Evolutionary conservation across 2,888 invertebrate species (phyloP), one percentile per base, ranked within the genome.

Genomic region (Scrobipalpa atriplicella): DNA sequence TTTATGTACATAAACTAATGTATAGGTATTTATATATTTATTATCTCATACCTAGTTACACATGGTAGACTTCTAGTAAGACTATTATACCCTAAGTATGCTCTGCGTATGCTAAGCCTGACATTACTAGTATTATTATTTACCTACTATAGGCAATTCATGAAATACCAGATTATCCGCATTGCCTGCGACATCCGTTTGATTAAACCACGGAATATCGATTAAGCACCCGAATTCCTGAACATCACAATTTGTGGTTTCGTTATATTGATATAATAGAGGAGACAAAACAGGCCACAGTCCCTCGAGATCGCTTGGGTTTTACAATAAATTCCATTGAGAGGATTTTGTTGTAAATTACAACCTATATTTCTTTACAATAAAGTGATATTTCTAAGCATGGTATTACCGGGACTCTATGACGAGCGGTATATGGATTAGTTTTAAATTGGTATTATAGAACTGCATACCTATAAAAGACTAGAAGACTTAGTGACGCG

Each of bases 171-270:
- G 7, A 54, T 19, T 21, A 18, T 1, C 21, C 21, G 3, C 54
- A 54, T 21, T 16, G 2, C 54, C 19, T 2, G 54, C 9, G 54
- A 54, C 54, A 19, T 54, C 21, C 54, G 54, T 18, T 54, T 54
- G 21, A 54, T 54, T 54, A 54, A 54, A 54, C 54, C 54, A 10
- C 54, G 18, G 21, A 54, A 21, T 54, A 54, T 54, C 54, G 54
- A n/a, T 8, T 21, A 8, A 21, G 21, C 18, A 3, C 54, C 21
- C 54, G 18, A 18, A 54, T 54, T 54, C 54, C 54, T 21, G 19
- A 54, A 54, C 21, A 21, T 54, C 21, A 54, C 21, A 47, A 54
- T 54, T 21, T 19, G 54, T 21, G 54, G 54, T 54, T 54, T 19
- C 54, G 19, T 54, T 21, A n/a, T 47, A 47, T 47, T 47, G 47